Evolutionary conservation across 2,113 vertebrate genomes (phyloP), one percentile per base, ranked within the genome.

Genomic region (Equus quagga): DNA sequence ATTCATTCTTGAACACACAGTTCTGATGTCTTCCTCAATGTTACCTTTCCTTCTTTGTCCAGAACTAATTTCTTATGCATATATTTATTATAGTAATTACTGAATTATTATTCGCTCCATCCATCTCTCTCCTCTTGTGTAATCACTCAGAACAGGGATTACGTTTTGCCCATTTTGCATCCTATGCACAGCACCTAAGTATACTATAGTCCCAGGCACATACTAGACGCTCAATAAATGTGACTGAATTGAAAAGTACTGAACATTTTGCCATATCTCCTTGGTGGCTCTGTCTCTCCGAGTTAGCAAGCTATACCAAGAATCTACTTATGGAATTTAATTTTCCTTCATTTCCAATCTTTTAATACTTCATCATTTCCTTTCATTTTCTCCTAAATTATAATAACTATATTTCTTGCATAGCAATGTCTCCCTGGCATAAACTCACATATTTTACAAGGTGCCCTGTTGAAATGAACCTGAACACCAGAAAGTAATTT

Each of bases 341-440:
- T 89, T 94, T 93, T 81, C 36, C 84, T 94, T 96, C 8, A 81
- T 58, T 87, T 94, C 5, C 26, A 88, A 10, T 95, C 3, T 75
- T 83, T 72, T 80, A 90, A 83, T 69, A 18, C 1, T 70, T 6
- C 6, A 33, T 49, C 6, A 95, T 54, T 82, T 78, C 33, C 24
- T 85, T 78, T 88, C 3, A 26, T 96, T 93, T 90, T 70, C 46
- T 31, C 23, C 51, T 75, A 80, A 89, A 73, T 80, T 73, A 15
- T 75, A 80, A 83, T 12, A 94, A 78, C 33, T 82, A 73, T 1
- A 36, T 93, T 81, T 44, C 4, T 92, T 91, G 24, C 1, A 91
- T 8, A 17, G n/a, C 33, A 56, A 69, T 81, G 9, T 41, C 21
- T 72, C 31, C 15, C 46, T 85, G 67, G 28, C 33, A 95, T 54